phyloP scores from a whole-genome alignment of 2,888 invertebrate genomes.

The Tetrapedia diversipes region DNA sequence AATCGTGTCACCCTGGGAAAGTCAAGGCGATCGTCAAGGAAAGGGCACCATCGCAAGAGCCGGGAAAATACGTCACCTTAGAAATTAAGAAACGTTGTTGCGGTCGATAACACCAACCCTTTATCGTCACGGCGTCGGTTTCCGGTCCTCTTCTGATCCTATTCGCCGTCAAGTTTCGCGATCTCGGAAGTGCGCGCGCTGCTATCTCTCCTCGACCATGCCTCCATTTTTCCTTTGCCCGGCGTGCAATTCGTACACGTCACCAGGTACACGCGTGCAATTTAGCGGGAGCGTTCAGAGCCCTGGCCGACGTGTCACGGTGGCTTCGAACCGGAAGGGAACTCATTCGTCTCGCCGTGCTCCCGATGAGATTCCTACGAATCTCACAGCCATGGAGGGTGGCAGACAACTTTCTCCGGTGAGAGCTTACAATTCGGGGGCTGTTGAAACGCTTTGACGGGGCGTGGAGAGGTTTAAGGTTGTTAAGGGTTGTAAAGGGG shows the following conservation, averaged over 20 bases:
- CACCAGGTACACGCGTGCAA: conserved; percentile 39
- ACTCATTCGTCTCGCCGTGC: conserved; percentile 35
- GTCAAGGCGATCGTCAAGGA: too few relatives aligned
- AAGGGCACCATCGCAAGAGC: too few relatives aligned
- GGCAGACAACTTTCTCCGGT: not conserved
- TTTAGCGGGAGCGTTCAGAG: conserved; percentile 39
- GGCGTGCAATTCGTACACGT: conserved; percentile 50
- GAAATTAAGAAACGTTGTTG: too few relatives aligned
- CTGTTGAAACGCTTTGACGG: too few relatives aligned
- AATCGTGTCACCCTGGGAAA: too few relatives aligned
- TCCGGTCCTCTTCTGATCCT: too few relatives aligned
- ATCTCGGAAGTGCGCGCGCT: conserved; percentile 1
- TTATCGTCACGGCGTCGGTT: too few relatives aligned
- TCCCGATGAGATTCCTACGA: conserved; percentile 19
- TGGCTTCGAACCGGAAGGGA: conserved; percentile 28
- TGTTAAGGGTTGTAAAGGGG: too few relatives aligned
- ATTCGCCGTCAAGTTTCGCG: too few relatives aligned
- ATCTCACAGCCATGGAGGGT: not conserved
- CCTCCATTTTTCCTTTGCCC: conserved; percentile 16
- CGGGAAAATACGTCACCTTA: too few relatives aligned
- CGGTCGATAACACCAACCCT: too few relatives aligned
- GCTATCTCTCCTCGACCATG: conserved; percentile 4
- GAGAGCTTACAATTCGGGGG: too few relatives aligned
- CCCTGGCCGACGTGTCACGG: conserved; percentile 13
- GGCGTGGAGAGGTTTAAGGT: not conserved